Conservation (phyloP, 2,113 vertebrate species). For the Hiodon alosoides region DNA sequence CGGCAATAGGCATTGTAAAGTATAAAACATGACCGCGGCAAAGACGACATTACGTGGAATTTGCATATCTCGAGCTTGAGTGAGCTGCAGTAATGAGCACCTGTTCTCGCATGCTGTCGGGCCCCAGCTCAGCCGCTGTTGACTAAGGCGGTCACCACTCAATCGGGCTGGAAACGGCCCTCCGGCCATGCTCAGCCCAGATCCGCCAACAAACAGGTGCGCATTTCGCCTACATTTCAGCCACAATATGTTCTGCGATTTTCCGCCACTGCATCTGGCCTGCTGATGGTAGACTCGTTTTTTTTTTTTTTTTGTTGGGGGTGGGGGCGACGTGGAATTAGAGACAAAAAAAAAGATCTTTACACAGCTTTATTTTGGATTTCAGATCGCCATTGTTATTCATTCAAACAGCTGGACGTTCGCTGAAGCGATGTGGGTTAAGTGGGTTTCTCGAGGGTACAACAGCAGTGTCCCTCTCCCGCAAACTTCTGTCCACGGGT, state of each 20-base stretch:
- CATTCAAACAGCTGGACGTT: no score
- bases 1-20: no score
- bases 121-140: background rate
- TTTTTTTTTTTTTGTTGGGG: no score
- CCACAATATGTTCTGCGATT: conserved; percentile 5
- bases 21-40: no score
- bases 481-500: no score
- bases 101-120: conserved; percentile 10
- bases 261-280: background rate
- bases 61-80: background rate
- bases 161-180: conserved; percentile 7
- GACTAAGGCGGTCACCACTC: conserved; percentile 2
- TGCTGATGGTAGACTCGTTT: background rate
- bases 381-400: no score
- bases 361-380: background rate
- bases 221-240: conserved; percentile 3
- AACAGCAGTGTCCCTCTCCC: no score
- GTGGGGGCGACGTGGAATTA: no score
- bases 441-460: no score
- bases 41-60: no score
- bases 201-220: conserved; percentile 5
- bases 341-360: no score
- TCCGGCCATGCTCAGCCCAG: conserved; percentile 7
- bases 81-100: background rate
- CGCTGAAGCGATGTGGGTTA: no score